Evolutionary conservation across 2,113 vertebrate genomes (phyloP).

Genomic region (Bubo blakistoni): DNA sequence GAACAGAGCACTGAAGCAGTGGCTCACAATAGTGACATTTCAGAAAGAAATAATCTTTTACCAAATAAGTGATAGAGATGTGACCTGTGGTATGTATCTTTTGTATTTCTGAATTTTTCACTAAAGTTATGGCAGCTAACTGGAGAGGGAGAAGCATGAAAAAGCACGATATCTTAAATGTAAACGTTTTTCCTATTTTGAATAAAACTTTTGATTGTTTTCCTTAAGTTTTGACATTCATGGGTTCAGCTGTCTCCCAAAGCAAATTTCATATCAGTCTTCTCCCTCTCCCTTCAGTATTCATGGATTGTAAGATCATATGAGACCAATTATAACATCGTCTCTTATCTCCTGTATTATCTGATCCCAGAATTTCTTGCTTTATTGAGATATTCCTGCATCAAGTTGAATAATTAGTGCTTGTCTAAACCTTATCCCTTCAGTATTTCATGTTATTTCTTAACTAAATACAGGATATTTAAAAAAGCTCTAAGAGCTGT

Average conservation of each 20-base stretch:
- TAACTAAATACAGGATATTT: neutral
- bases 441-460: neutral
- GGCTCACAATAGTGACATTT: neutral
- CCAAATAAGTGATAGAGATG: neutral
- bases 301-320: neutral
- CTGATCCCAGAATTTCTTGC: neutral
- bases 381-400: neutral
- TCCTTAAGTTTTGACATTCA: neutral
- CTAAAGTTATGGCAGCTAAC: neutral
- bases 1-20: neutral
- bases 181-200: neutral
- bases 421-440: neutral
- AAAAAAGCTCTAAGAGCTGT: neutral
- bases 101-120: neutral
- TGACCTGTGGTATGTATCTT: neutral
- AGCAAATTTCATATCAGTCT: neutral
- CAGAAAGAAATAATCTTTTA: neutral
- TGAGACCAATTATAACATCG: neutral
- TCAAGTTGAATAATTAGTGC: neutral
- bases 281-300: neutral
- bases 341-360: neutral
- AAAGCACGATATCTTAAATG: neutral
- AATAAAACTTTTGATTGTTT: neutral
- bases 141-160: neutral
- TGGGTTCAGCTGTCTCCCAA: neutral